Evolutionary conservation across 2,113 vertebrate species (phyloP).

Genomic region (Lophotis ruficrista): DNA sequence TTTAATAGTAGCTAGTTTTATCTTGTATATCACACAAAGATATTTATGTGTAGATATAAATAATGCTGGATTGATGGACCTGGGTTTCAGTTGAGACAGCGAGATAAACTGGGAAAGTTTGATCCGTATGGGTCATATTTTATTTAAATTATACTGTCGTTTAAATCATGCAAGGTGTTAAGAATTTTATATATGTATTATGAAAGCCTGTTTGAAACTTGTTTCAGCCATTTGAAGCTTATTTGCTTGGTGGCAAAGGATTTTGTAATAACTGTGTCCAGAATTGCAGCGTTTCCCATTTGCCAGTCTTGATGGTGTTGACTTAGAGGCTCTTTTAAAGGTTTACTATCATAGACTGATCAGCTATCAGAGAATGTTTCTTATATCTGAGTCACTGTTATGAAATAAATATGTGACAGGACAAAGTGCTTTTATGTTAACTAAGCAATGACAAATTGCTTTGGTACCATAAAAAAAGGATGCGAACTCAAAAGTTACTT

Average conservation of each 20-base stretch:
- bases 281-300: background rate
- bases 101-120: background rate
- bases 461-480: background rate
- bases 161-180: background rate
- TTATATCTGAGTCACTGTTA: background rate
- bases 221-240: background rate
- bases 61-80: background rate
- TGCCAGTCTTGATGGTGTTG: background rate
- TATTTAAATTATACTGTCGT: background rate
- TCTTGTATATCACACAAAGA: background rate
- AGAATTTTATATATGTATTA: background rate
- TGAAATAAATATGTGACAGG: background rate
- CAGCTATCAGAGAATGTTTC: background rate
- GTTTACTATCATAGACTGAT: background rate
- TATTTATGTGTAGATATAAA: background rate
- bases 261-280: background rate
- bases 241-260: background rate
- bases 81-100: background rate
- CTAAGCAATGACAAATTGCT: background rate
- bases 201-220: background rate
- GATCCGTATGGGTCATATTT: background rate
- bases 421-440: background rate
- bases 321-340: background rate
- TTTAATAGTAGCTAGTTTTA: background rate
- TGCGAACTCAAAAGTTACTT: background rate